These are phyloP conservation scores for Tachystola acroxantha DNA, from an alignment of 2,888 invertebrate species.

Conservation along the genomic window DNA sequence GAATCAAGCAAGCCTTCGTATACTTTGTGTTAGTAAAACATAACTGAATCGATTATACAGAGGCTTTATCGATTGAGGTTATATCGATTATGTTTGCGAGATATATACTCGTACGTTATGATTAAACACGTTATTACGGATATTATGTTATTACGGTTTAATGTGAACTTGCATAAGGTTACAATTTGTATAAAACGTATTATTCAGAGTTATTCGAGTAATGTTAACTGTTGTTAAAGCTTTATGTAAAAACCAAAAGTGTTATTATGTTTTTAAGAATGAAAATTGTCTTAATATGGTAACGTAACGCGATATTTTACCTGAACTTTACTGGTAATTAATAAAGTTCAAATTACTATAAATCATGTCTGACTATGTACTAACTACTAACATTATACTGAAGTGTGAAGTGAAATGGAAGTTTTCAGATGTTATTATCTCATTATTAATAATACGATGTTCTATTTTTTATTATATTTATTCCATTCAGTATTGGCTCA, in stretches of 20 bases:
- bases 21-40: too few species aligned
- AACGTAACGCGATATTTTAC: slow-evolving; percentile 19
- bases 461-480: slow-evolving; percentile 28
- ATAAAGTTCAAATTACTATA: slow-evolving; percentile 6
- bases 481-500: slow-evolving; percentile 62
- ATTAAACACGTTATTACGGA: slow-evolving; percentile 20
- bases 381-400: slow-evolving; percentile 3
- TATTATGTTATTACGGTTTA: slow-evolving; percentile 32
- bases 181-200: slow-evolving; percentile 50
- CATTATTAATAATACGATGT: background rate
- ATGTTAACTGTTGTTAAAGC: slow-evolving; percentile 75
- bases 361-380: too few species aligned
- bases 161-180: slow-evolving; percentile 38
- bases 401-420: background rate
- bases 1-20: too few species aligned
- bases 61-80: background rate
- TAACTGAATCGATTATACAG: too few species aligned
- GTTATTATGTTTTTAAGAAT: slow-evolving; percentile 72
- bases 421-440: slow-evolving; percentile 4
- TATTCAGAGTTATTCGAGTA: slow-evolving; percentile 52
- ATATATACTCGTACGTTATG: slow-evolving; percentile 8
- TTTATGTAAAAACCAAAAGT: slow-evolving; percentile 75
- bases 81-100: background rate
- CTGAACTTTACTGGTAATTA: slow-evolving; percentile 8
- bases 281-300: slow-evolving; percentile 28